Percentiles rank a stretch among this genome's conserved stretches.
Evolutionary conservation across 2,797 vertebrate genomes (phyloP).

Genomic region (Octomys mimax): DNA sequence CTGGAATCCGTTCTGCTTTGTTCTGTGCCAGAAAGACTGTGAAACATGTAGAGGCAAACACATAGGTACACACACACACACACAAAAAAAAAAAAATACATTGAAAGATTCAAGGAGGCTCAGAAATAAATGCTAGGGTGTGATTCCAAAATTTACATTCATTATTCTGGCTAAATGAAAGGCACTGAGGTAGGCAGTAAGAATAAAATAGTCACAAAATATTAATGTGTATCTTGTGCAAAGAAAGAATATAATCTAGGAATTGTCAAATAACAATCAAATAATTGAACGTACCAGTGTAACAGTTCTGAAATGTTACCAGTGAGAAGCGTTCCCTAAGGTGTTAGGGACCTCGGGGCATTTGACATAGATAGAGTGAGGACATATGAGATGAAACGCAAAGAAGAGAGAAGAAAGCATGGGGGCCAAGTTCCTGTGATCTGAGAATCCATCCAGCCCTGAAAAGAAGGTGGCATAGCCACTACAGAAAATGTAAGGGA

Average conservation of each 20-base stretch:
- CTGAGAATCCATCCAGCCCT: not conserved
- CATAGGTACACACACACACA: not conserved
- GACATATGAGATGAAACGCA: not conserved
- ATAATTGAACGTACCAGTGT: not conserved
- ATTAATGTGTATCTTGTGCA: not conserved
- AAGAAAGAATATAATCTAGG: not conserved
- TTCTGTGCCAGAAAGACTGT: not conserved
- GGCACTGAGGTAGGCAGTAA: not conserved
- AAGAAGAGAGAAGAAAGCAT: not conserved
- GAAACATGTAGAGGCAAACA: not conserved
- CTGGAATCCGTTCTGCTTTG: not conserved
- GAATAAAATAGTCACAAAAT: not conserved
- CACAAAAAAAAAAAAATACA: not conserved
- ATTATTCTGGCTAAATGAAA: conserved; percentile 17
- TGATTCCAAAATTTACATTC: conserved; percentile 1
- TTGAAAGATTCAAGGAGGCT: not conserved
- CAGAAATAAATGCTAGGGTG: not conserved
- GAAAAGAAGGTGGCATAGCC: not conserved
- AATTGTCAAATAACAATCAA: not conserved
- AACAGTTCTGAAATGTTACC: not conserved
- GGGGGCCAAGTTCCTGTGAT: not conserved
- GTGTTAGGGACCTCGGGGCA: not conserved
- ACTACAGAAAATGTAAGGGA: not conserved
- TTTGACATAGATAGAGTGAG: not conserved
- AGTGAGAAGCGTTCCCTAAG: not conserved